These are phyloP conservation scores for Hypomecis punctinalis DNA, from an alignment of 2,888 invertebrate genomes.

Conservation along the genomic window DNA sequence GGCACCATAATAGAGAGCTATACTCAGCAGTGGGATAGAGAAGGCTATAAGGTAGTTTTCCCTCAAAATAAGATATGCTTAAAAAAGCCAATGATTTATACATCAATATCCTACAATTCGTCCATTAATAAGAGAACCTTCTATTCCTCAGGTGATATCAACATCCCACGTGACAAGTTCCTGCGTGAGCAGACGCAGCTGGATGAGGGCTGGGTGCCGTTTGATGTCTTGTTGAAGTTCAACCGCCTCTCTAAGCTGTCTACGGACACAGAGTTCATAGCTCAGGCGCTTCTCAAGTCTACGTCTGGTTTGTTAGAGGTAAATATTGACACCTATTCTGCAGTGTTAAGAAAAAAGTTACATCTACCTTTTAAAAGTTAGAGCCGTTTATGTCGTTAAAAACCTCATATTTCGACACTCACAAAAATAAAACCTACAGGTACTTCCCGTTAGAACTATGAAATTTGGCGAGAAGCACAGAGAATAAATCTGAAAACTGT, in stretches of 20 bases:
- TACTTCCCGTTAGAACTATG: no score
- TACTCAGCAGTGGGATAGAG: no score
- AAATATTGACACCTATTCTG: conserved; percentile 17
- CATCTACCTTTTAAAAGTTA: no score
- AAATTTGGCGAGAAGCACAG: no score
- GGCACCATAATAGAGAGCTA: no score
- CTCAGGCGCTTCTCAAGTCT: conserved; percentile 90
- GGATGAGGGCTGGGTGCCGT: conserved; percentile 96
- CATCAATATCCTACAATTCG: not conserved
- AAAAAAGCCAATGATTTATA: no score
- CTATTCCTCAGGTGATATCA: conserved; percentile 89
- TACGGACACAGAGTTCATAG: conserved; percentile 88
- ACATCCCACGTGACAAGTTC: conserved; percentile 96
- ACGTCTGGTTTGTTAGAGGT: conserved; percentile 90
- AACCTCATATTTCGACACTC: no score
- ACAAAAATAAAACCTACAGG: no score
- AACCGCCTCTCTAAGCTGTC: conserved; percentile 92
- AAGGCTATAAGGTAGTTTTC: no score
- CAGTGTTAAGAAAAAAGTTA: not conserved
- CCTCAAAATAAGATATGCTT: no score
- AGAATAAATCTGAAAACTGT: no score
- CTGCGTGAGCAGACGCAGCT: conserved; percentile 93
- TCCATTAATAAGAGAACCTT: not conserved
- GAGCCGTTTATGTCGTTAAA: no score
- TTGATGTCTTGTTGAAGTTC: conserved; percentile 94